Conservation (phyloP, 2,888 invertebrate genomes). For the Cephus pulcher region DNA sequence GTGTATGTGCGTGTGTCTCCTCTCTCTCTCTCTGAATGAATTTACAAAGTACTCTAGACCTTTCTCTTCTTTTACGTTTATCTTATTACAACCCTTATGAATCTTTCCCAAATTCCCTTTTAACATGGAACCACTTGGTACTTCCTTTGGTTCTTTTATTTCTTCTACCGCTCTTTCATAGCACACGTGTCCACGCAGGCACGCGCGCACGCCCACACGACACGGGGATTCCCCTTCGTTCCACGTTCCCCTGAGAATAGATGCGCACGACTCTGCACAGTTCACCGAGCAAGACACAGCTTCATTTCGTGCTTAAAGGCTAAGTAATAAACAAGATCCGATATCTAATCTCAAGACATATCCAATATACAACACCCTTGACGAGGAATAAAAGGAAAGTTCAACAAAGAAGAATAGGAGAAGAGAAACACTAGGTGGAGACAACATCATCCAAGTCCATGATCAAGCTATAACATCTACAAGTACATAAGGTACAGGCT, state of each 20-base stretch:
- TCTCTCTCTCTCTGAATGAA: neutral
- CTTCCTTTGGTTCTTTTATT: neutral
- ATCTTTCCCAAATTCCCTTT: neutral
- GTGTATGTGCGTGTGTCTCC: neutral
- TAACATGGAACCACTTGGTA: neutral
- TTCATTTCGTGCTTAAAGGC: neutral
- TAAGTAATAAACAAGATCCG: neutral
- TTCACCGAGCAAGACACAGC: neutral
- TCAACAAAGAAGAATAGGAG: conserved; percentile 3
- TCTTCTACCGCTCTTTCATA: neutral
- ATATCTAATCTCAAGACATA: neutral
- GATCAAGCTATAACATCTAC: neutral
- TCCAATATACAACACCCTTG: conserved; percentile 3
- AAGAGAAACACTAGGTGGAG: neutral
- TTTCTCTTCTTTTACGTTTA: neutral
- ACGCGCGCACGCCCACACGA: neutral
- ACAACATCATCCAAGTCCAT: neutral
- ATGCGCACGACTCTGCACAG: neutral
- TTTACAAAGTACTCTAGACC: neutral
- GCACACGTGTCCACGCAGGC: neutral
- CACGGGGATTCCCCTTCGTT: neutral
- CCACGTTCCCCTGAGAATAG: neutral
- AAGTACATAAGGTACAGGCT: neutral
- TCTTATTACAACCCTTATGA: neutral
- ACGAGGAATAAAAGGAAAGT: neutral